A percentile compares a stretch with the other conserved stretches of the same genome.
These are phyloP conservation scores for Sebastes itinus DNA, from an alignment of 2,797 vertebrate species.

Conservation along the genomic window DNA sequence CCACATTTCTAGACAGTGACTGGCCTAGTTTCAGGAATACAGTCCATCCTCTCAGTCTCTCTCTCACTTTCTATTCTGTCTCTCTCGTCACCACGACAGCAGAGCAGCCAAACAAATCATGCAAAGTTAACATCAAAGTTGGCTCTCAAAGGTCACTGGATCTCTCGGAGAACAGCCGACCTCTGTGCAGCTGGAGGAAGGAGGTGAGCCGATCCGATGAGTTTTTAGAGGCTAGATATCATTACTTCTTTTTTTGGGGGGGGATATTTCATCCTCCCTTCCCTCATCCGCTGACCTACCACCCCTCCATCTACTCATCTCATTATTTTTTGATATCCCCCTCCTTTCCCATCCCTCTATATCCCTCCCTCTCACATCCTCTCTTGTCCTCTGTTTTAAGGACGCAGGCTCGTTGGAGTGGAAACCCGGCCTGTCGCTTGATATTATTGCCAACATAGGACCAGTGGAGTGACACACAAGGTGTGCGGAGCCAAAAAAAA, in stretches of 20 bases:
- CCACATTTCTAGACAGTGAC: slow-evolving; percentile 76
- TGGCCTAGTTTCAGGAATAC: slow-evolving; percentile 76
- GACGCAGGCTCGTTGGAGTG: slow-evolving; percentile 56
- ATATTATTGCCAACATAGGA: slow-evolving; percentile 56
- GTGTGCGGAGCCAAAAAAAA: slow-evolving; percentile 44
- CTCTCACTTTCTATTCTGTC: slow-evolving; percentile 17
- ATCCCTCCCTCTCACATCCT: slow-evolving; percentile 31
- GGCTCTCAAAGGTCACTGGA: slow-evolving; percentile 69
- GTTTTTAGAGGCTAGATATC: slow-evolving; percentile 27
- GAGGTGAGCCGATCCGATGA: slow-evolving; percentile 16
- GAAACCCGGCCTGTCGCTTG: slow-evolving; percentile 69
- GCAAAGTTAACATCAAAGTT: slow-evolving; percentile 75
- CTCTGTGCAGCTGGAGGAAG: slow-evolving; percentile 42
- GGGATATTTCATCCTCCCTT: slow-evolving; percentile 11
- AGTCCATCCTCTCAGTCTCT: slow-evolving; percentile 36
- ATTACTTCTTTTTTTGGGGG: slow-evolving; percentile 13
- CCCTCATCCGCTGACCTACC: slow-evolving; percentile 28
- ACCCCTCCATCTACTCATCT: slow-evolving; percentile 47
- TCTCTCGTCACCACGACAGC: slow-evolving; percentile 23
- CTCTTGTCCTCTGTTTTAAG: slow-evolving; percentile 53
- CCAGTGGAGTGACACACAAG: slow-evolving; percentile 56
- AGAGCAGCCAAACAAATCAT: slow-evolving; percentile 67
- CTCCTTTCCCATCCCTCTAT: slow-evolving; percentile 21
- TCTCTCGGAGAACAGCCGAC: slow-evolving; percentile 54
- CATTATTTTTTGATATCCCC: slow-evolving; percentile 63